Base-by-base conservation (phyloP, 2,113 vertebrate genomes). In the Acrocephalus arundinaceus region DNA sequence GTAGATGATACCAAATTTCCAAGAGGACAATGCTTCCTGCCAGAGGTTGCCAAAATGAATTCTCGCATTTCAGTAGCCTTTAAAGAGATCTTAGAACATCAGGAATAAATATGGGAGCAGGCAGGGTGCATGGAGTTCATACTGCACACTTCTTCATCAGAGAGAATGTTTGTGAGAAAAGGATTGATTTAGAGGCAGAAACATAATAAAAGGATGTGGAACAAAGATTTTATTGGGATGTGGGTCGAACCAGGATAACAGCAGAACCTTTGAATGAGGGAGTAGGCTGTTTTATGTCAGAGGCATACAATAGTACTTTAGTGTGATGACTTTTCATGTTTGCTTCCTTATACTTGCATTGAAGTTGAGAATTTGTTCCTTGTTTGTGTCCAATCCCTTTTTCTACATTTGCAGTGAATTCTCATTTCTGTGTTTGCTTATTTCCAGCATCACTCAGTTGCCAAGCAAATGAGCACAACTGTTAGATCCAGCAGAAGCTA, bases 391-490 rank as follows among this genome's bases (percentile, higher is more conserved):
- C 80, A 46, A 37, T 52, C 24, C 24, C 14, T 74, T 55, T 81
- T 88, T 71, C 33, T 72, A 14, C 15, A 13, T 37, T 94, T 84
- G 37, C 68, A 77, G 7, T 78, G 45, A 93, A 61, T 88, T 93
- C 68, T 88, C 20, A 75, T 90, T 91, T 93, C 75, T 87, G 27
- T 54, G 18, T 87, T 95, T 95, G 48, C 68, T 39, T 93, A 41
- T 84, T 94, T 93, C 61, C 49, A 81, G 63, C 57, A 84, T 87
- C 70, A 10, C 20, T 96, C 0, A 7, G 35, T 95, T 94, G 65
- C 85, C 76, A 90, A 71, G 70, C 45, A 94, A 90, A 92, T 78
- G 68, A 93, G 92, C 65, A 96, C 46, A 94, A 89, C 61, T 70
- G 22, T 78, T 82, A 89, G 76, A 93, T 90, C 57, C 55, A 90